phyloP scores from a whole-genome alignment of 1,140 invertebrate genomes.

The Drosophila nannoptera region DNA sequence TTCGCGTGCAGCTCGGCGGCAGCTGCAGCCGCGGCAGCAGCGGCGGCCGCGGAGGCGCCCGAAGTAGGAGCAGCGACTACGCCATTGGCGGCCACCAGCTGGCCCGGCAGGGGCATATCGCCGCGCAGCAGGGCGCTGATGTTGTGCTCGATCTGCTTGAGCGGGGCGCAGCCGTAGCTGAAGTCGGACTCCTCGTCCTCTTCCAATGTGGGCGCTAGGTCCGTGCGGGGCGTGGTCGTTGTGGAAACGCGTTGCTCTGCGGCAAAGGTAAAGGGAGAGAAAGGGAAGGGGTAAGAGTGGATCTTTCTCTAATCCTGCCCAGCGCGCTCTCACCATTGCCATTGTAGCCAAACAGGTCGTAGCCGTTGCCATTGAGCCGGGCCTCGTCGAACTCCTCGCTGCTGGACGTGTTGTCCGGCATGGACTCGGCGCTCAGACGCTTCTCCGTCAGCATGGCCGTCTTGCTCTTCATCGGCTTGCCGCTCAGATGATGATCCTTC shows the following conservation, averaged over 20 bases:
- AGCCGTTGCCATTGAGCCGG: constrained; percentile 57
- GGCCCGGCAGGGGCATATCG: constrained; percentile 79
- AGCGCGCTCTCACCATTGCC: constrained; percentile 79
- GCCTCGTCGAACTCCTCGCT: constrained; percentile 69
- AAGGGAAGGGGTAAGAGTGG: background rate
- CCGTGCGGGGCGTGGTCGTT: constrained; percentile 78
- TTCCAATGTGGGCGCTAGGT: constrained; percentile 81
- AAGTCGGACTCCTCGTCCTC: constrained; percentile 83
- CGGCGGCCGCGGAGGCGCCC: constrained; percentile 6
- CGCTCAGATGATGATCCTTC: constrained; percentile 48
- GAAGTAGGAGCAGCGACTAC: background rate
- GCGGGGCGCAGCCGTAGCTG: constrained; percentile 71
- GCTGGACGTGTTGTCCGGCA: constrained; percentile 69
- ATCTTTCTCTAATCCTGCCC: background rate
- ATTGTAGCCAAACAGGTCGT: constrained; percentile 59
- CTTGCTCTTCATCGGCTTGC: constrained; percentile 56
- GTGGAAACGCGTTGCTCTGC: constrained; percentile 62
- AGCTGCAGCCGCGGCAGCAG: constrained; percentile 22
- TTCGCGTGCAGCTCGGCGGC: constrained; percentile 65
- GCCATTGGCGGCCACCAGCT: constrained; percentile 35
- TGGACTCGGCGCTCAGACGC: constrained; percentile 64
- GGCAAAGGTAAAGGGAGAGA: background rate
- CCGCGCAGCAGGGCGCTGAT: constrained; percentile 82
- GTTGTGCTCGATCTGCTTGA: constrained; percentile 84
- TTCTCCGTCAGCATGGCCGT: constrained; percentile 67